A percentile compares a stretch with the other conserved stretches of the same genome.
Conservation (phyloP, 1,140 invertebrate species). For the Micrasema longulum region DNA sequence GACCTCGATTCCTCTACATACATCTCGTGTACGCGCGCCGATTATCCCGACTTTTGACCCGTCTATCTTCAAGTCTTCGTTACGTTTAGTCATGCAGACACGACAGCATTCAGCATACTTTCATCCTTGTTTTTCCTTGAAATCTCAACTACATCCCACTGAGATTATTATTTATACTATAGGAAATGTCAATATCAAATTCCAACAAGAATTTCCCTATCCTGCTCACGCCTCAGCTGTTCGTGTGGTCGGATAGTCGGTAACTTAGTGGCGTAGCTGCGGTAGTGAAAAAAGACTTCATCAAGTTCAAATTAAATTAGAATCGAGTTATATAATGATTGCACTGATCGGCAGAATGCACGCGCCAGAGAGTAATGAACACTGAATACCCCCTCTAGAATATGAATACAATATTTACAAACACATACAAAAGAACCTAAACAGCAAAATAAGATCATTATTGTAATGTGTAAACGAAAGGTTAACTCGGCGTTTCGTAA, state of each 20-base stretch:
- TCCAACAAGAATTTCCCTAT: background rate
- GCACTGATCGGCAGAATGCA: constrained; percentile 4
- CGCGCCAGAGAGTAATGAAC: background rate
- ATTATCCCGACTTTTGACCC: no score
- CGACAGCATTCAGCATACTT: no score
- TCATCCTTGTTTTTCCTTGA: no score
- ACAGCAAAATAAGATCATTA: background rate
- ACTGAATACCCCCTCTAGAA: background rate
- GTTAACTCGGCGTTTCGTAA: background rate
- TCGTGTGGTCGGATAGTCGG: background rate
- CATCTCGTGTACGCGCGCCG: no score
- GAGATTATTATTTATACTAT: no score
- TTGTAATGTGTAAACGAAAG: background rate
- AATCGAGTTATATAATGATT: constrained; percentile 22
- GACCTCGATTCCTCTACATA: no score
- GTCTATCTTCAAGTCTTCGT: no score
- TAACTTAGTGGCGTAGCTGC: background rate
- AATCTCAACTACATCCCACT: no score
- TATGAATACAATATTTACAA: background rate
- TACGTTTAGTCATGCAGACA: no score
- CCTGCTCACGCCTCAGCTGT: background rate
- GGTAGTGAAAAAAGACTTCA: background rate
- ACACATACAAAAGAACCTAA: background rate
- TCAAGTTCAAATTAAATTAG: constrained; percentile 22
- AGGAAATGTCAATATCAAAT: background rate